Evolutionary conservation across 2,888 invertebrate genomes (phyloP), one percentile per base, ranked within the genome.

Genomic region (Autographa gamma): DNA sequence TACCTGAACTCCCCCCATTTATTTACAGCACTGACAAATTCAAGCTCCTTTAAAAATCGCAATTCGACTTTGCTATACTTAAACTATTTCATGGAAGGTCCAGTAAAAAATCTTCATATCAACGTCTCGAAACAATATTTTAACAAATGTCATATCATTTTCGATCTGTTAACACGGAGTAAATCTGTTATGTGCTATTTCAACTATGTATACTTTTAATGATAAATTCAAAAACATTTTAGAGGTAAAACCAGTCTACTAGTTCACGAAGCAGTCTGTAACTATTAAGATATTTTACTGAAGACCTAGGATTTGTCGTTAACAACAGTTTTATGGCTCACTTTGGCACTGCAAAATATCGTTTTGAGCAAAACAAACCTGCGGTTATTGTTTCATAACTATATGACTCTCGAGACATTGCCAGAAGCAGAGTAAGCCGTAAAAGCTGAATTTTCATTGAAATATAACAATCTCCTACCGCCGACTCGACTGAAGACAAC

Each of bases 381-480:
- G 87, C 88, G 85, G 88, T 88, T 86, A 88, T 86, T 85, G 88
- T 85, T 86, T 86, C 86, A 81, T 87, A 83, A 87, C 85, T 85
- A 80, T 73, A 77, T 83, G 75, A 79, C 76, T 82, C 84, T 82
- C 83, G 77, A 83, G 83, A 88, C 87, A 83, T 86, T 88, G 85
- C 88, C 86, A 93, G 94, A 92, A 92, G 91, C 95, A 93, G 92
- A 95, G 95, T 94, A 93, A 95, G 94, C 95, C 95, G 90, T 94
- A 93, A 93, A 94, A 93, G 91, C 92, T 93, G 94, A 92, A 66
- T 88, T 85, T 87, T 84, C 74, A 80, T 73, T 85, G 85, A 84
- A 89, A 85, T 85, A 84, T 87, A 88, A 89, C 85, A 83, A 85
- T 56, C 83, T 81, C 81, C 83, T 79, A 85, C 80, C 77, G 83